Evolutionary conservation across 2,888 invertebrate genomes (phyloP).

Genomic region (Galerucella nymphaeae): DNA sequence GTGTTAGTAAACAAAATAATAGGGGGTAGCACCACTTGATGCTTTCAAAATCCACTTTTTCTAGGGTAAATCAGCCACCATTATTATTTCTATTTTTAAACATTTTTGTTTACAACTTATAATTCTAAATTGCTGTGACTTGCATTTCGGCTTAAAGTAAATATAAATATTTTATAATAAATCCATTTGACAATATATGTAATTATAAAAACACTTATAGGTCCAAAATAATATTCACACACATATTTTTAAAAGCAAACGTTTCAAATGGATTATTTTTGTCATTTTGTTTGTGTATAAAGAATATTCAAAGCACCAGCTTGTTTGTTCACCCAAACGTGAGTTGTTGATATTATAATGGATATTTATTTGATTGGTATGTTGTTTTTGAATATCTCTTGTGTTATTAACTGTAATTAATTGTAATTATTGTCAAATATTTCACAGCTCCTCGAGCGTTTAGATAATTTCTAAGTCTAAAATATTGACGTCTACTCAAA

Average conservation of each 20-base stretch:
- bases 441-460: not conserved
- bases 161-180: not conserved
- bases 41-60: no score
- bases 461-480: not conserved
- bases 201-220: not conserved
- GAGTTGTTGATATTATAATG: conserved; percentile 3
- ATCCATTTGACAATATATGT: not conserved
- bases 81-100: no score
- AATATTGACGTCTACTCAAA: not conserved
- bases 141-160: not conserved
- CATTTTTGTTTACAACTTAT: no score
- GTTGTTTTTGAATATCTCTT: not conserved
- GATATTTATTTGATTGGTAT: not conserved
- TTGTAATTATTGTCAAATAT: not conserved
- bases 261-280: not conserved
- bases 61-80: no score
- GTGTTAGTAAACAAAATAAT: no score
- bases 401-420: not conserved
- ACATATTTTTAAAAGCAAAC: not conserved
- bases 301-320: not conserved
- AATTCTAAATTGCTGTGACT: not conserved
- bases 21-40: no score
- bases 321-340: not conserved
- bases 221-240: not conserved
- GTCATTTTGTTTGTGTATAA: not conserved